phyloP scores from a whole-genome alignment of 2,888 invertebrate species.

The Onthophagus sagittarius region DNA sequence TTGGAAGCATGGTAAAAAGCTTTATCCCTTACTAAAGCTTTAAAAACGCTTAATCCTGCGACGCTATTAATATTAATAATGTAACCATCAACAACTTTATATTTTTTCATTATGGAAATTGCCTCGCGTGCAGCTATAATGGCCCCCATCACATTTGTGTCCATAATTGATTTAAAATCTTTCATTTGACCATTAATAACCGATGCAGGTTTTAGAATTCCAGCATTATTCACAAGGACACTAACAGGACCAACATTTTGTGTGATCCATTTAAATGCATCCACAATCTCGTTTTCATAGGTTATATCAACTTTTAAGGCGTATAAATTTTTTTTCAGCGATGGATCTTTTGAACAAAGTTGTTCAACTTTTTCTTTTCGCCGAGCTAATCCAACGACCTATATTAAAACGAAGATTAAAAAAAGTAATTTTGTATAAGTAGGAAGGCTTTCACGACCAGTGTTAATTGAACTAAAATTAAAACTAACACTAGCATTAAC shows the following conservation, averaged over 20 bases:
- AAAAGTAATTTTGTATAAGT: too few relatives aligned
- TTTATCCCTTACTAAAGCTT: slow-evolving; percentile 16
- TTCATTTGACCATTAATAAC: slow-evolving; percentile 2
- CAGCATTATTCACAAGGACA: slow-evolving; percentile 12
- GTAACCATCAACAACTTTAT: slow-evolving; percentile 28
- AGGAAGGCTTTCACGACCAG: too few relatives aligned
- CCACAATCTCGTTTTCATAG: neutral
- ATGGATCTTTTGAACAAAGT: neutral
- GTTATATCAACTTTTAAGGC: slow-evolving; percentile 9
- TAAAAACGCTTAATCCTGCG: slow-evolving; percentile 26
- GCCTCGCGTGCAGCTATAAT: slow-evolving; percentile 29
- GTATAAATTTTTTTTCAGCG: slow-evolving; percentile 1
- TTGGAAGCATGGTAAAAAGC: slow-evolving; percentile 28
- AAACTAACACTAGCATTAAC: too few relatives aligned
- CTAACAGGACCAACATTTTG: slow-evolving; percentile 9
- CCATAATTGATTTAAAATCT: neutral
- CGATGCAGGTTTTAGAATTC: neutral
- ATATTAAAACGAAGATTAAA: neutral
- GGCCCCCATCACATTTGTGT: slow-evolving; percentile 10
- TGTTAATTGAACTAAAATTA: too few relatives aligned
- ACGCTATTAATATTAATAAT: slow-evolving; percentile 32
- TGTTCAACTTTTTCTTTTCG: slow-evolving; percentile 11
- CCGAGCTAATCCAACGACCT: slow-evolving; percentile 15
- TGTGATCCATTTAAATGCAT: slow-evolving; percentile 11
- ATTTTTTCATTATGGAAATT: slow-evolving; percentile 26